These are phyloP conservation scores for Apostichopus californicus DNA, from an alignment of 35 echinoderm and acorn worm genomes.

Conservation along the genomic window DNA sequence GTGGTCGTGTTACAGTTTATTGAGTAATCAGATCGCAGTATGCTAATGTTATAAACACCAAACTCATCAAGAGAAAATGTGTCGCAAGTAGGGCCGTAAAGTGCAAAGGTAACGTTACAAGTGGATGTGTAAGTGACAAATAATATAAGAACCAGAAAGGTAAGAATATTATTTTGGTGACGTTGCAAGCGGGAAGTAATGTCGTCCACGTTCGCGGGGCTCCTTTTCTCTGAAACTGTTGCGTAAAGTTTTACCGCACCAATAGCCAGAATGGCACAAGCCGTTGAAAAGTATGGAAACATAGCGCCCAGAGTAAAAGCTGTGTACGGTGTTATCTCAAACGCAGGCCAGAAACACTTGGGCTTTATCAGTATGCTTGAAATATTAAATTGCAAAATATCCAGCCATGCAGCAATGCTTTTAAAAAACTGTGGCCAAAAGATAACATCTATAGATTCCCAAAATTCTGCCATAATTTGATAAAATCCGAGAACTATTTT, in stretches of 20 bases:
- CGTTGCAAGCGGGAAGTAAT: neutral
- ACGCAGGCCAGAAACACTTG: conserved; percentile 6
- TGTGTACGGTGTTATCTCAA: neutral
- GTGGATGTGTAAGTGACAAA: conserved; percentile 43
- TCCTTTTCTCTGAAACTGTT: neutral
- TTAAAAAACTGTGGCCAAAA: conserved; percentile 25
- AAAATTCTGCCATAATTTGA: conserved; percentile 55
- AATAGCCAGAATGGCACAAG: neutral
- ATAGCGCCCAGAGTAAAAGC: neutral
- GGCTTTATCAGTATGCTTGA: conserved; percentile 38
- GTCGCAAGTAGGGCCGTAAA: conserved; percentile 16
- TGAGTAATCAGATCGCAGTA: conserved; percentile 45
- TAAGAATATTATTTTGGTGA: neutral
- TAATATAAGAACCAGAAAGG: conserved; percentile 15
- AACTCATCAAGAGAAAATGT: neutral
- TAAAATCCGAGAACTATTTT: conserved; percentile 64
- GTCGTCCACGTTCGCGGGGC: neutral
- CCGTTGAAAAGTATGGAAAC: neutral
- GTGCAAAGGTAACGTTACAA: conserved; percentile 42
- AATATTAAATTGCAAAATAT: conserved; percentile 37
- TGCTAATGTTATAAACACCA: neutral
- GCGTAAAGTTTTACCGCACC: neutral
- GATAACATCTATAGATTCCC: conserved; percentile 19
- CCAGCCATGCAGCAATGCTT: conserved; percentile 1
- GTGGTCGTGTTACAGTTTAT: conserved; percentile 22